Percentiles rank a stretch among this genome's conserved stretches.
Evolutionary conservation across 2,797 vertebrate genomes (phyloP).

Genomic region (Discoglossus pictus): DNA sequence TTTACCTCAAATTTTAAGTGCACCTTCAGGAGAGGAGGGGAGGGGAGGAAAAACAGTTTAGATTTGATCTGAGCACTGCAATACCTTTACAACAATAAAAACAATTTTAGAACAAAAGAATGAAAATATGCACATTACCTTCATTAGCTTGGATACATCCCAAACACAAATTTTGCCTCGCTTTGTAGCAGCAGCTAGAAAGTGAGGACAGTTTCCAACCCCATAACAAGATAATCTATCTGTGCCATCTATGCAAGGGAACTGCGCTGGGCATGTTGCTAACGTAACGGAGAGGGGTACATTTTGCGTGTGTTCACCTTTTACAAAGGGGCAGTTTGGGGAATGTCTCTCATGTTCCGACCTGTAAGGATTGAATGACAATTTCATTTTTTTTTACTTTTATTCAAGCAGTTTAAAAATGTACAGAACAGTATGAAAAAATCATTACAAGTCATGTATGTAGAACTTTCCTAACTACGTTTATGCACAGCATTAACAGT

Average conservation of each 20-base stretch:
- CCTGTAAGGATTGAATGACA: conserved; percentile 72
- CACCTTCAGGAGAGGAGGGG: conserved; percentile 82
- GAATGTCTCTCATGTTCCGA: conserved; percentile 98
- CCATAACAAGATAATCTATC: conserved; percentile 96
- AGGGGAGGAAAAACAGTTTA: too few relatives aligned
- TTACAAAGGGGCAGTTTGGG: conserved; percentile 97
- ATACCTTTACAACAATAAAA: too few relatives aligned
- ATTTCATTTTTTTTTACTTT: too few relatives aligned
- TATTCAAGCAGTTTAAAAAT: too few relatives aligned
- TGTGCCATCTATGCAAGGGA: conserved; percentile 87
- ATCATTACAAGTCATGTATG: too few relatives aligned
- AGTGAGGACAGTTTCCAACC: conserved; percentile 95
- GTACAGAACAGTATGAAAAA: too few relatives aligned
- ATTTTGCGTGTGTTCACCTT: conserved; percentile 98
- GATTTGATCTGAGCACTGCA: too few relatives aligned
- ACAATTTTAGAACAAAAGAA: conserved; percentile 30
- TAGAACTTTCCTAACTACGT: too few relatives aligned
- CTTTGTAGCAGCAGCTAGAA: conserved; percentile 94
- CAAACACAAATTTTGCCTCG: conserved; percentile 97
- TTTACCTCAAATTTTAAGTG: conserved; percentile 98
- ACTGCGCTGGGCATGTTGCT: conserved; percentile 95
- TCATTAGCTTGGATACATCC: conserved; percentile 99
- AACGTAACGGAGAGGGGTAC: conserved; percentile 96
- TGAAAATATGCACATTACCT: too few relatives aligned
- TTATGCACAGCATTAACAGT: too few relatives aligned